These are phyloP conservation scores for Lithophane semibrunnea DNA, from an alignment of 2,888 invertebrate species.

Conservation along the genomic window DNA sequence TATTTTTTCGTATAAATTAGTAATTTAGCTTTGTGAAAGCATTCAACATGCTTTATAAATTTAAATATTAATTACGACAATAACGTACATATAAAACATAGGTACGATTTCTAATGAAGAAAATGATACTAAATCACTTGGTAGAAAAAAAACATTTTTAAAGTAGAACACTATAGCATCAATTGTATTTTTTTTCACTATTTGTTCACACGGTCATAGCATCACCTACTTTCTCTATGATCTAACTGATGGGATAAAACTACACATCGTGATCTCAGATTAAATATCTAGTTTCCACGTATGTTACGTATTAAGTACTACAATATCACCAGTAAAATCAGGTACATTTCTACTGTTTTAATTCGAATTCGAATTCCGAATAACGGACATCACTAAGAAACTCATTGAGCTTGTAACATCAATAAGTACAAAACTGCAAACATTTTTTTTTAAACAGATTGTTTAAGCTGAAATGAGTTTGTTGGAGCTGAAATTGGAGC, in stretches of 20 bases:
- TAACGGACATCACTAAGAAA: background rate
- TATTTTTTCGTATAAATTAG: slow-evolving; percentile 34
- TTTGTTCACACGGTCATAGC: slow-evolving; percentile 64
- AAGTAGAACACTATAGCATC: slow-evolving; percentile 50
- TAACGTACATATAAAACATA: background rate
- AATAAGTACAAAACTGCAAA: background rate
- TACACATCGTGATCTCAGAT: slow-evolving; percentile 38
- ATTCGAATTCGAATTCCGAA: background rate
- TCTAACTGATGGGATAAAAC: slow-evolving; percentile 68
- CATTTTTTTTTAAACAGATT: no score
- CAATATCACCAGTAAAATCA: background rate
- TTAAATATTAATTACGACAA: slow-evolving; percentile 3
- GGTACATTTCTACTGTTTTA: background rate
- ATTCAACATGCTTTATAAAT: slow-evolving; percentile 1
- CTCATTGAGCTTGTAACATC: background rate
- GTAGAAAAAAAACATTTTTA: slow-evolving; percentile 27
- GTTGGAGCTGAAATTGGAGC: no score
- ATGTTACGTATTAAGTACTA: slow-evolving; percentile 20
- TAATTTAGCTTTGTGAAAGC: background rate
- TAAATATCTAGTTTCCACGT: slow-evolving; percentile 38
- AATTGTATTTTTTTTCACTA: slow-evolving; percentile 48
- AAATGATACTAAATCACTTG: background rate
- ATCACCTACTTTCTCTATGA: slow-evolving; percentile 74
- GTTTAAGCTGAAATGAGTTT: no score
- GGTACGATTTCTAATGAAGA: slow-evolving; percentile 8